A percentile compares a stretch with the other conserved stretches of the same genome.
Evolutionary conservation across 92 coral and sea anemone genomes (phyloP).

Genomic region (Phenganax subtilis): DNA sequence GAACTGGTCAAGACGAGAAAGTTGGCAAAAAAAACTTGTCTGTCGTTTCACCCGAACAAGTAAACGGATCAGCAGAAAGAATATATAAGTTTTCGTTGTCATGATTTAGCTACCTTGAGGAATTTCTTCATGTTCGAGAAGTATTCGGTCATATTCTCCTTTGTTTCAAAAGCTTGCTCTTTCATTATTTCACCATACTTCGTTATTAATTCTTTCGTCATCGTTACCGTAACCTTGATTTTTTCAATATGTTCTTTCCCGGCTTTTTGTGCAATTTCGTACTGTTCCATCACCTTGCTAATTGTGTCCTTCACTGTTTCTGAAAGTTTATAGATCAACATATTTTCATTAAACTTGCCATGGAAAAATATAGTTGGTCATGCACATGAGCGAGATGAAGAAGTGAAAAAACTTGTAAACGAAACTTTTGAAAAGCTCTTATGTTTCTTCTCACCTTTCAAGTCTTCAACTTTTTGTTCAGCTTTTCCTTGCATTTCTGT

Average conservation of each 20-base stretch:
- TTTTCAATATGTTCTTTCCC: conserved; percentile 4
- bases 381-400: too few relatives aligned
- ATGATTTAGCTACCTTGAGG: too few relatives aligned
- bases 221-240: not conserved
- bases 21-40: too few relatives aligned
- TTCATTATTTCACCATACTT: not conserved
- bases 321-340: not conserved
- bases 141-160: not conserved
- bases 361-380: not conserved
- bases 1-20: too few relatives aligned
- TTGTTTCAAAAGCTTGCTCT: not conserved
- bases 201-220: not conserved
- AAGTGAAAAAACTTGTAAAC: too few relatives aligned
- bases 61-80: too few relatives aligned
- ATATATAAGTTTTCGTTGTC: too few relatives aligned
- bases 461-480: not conserved
- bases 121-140: not conserved
- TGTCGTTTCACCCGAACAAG: too few relatives aligned
- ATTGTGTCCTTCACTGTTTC: not conserved
- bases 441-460: not conserved
- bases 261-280: not conserved
- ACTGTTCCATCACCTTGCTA: not conserved
- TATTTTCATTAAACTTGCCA: not conserved
- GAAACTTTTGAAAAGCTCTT: not conserved
- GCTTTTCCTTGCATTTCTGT: not conserved